Conservation (phyloP, 2,888 invertebrate genomes). For the Scaeva pyrastri region DNA sequence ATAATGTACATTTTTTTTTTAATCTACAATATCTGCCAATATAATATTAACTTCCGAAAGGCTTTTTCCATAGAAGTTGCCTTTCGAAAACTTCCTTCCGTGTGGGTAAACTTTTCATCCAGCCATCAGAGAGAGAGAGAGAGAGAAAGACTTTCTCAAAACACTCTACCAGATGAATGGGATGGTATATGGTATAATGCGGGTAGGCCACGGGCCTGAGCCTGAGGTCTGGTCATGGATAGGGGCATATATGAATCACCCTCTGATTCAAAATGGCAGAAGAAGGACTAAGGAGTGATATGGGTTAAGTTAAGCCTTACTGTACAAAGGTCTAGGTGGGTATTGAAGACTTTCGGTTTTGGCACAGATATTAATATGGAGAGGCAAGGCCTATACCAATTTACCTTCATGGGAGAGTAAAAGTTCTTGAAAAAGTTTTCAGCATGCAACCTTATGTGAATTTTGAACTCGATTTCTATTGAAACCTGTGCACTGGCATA, state of each 20-base stretch:
- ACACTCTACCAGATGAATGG: constrained; percentile 47
- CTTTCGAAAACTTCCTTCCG: constrained; percentile 52
- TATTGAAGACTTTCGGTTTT: constrained; percentile 6
- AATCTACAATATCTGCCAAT: constrained; percentile 57
- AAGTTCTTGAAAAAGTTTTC: constrained; percentile 64
- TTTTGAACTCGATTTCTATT: constrained; percentile 67
- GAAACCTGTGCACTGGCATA: constrained; percentile 68
- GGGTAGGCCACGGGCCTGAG: neutral
- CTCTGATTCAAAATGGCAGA: too few relatives aligned
- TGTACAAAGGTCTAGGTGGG: neutral
- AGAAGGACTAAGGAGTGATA: too few relatives aligned
- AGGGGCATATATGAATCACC: too few relatives aligned
- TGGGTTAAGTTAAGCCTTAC: neutral
- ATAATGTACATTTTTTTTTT: constrained; percentile 1
- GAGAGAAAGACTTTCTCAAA: constrained; percentile 44
- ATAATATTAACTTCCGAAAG: constrained; percentile 66
- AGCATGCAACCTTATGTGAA: constrained; percentile 62
- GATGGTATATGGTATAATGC: constrained; percentile 40
- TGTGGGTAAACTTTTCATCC: constrained; percentile 59
- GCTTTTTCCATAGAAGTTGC: constrained; percentile 56
- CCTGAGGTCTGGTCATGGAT: too few relatives aligned
- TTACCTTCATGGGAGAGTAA: constrained; percentile 26
- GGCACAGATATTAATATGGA: constrained; percentile 33
- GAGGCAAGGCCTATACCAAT: neutral
- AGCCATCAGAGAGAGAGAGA: too few relatives aligned